phyloP scores from a whole-genome alignment of 1,140 invertebrate species.

The Caligus rogercresseyi region DNA sequence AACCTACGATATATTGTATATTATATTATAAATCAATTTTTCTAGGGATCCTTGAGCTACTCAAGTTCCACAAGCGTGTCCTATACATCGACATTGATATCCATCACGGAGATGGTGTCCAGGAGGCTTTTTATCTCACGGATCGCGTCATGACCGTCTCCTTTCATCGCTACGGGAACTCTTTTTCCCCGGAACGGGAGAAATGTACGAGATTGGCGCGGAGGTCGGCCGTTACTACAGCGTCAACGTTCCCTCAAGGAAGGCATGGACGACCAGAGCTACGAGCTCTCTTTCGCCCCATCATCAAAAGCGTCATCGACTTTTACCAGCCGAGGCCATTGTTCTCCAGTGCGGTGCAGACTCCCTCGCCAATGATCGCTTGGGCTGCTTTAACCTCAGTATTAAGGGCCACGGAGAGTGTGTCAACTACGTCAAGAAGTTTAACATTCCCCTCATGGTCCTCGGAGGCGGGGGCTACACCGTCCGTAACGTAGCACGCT shows the following conservation, averaged over 20 bases:
- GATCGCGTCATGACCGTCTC: conserved; percentile 98
- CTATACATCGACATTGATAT: conserved; percentile 99
- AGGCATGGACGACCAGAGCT: conserved; percentile 87
- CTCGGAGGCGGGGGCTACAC: conserved; percentile 96
- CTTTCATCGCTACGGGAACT: conserved; percentile 97
- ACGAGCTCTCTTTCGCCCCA: conserved; percentile 74
- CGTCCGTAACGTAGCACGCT: conserved; percentile 86
- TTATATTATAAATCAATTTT: too few relatives aligned
- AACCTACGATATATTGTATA: too few relatives aligned
- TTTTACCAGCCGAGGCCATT: conserved; percentile 88
- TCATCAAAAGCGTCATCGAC: conserved; percentile 78
- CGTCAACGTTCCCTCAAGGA: conserved; percentile 92
- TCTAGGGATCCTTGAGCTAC: conserved; percentile 87
- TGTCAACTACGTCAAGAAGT: conserved; percentile 83
- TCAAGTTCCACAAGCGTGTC: conserved; percentile 81
- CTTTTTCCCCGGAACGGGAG: conserved; percentile 85
- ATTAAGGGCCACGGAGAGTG: conserved; percentile 52
- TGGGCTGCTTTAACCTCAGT: conserved; percentile 72
- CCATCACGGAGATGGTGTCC: conserved; percentile 97
- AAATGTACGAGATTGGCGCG: conserved; percentile 34
- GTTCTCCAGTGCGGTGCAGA: conserved; percentile 97
- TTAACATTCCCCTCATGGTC: conserved; percentile 81
- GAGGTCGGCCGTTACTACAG: conserved; percentile 86
- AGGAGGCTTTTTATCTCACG: conserved; percentile 96
- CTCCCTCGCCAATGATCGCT: conserved; percentile 79